Evolutionary conservation across 2,888 invertebrate species (phyloP).

Genomic region (Drosophila nigricruria): DNA sequence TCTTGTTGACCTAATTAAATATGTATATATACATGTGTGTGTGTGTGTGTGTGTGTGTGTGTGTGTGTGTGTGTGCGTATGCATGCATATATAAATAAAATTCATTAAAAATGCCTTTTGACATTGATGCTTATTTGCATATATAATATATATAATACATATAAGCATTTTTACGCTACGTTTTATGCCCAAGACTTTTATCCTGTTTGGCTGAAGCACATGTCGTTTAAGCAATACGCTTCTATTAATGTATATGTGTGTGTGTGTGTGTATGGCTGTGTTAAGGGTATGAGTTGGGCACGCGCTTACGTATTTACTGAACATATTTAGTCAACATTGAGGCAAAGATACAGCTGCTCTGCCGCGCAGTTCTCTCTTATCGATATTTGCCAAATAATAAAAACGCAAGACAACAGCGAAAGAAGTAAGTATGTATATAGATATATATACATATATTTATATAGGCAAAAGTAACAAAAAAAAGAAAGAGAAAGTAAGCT

Average conservation of each 20-base stretch:
- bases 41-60: background rate
- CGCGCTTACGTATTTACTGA: conserved; percentile 53
- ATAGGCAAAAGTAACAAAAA: background rate
- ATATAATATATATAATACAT: conserved; percentile 28
- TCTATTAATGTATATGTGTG: conserved; percentile 43
- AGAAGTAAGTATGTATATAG: conserved; percentile 11
- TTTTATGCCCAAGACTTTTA: conserved; percentile 12
- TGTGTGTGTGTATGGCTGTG: conserved; percentile 22
- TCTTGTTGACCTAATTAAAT: conserved; percentile 48
- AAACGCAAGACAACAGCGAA: conserved; percentile 57
- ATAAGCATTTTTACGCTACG: conserved; percentile 25
- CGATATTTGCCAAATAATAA: conserved; percentile 77
- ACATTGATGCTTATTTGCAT: conserved; percentile 52
- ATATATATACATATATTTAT: conserved; percentile 3
- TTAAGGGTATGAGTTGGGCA: background rate
- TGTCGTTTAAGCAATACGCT: conserved; percentile 47
- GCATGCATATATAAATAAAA: conserved; percentile 37
- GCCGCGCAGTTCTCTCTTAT: conserved; percentile 51
- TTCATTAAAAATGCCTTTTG: conserved; percentile 71
- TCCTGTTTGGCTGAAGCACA: conserved; percentile 37
- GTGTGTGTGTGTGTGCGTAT: background rate
- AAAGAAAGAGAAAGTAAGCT: too few species aligned
- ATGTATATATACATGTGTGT: conserved; percentile 2
- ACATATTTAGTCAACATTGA: conserved; percentile 71
- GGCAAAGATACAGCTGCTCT: conserved; percentile 19